A percentile compares a stretch with the other conserved stretches of the same genome.
These are phyloP conservation scores for Isurus oxyrinchus DNA, from an alignment of 2,113 vertebrate genomes.

Conservation along the genomic window DNA sequence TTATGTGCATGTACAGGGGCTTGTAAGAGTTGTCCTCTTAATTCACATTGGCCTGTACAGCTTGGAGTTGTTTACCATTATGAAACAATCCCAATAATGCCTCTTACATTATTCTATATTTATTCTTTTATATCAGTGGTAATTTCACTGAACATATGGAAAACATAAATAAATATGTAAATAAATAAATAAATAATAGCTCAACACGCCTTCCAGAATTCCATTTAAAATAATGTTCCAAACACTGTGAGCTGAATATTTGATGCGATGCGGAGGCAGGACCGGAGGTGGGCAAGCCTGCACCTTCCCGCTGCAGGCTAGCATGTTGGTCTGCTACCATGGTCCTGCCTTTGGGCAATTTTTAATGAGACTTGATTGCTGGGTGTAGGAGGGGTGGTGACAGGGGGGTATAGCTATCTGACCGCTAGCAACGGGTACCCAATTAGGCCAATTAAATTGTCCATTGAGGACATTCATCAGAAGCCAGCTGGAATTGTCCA, in stretches of 20 bases:
- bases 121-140: not conserved
- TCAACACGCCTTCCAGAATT: not conserved
- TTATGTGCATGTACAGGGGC: not conserved
- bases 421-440: no score
- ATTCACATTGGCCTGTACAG: not conserved
- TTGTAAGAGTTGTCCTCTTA: not conserved
- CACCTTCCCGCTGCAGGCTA: not conserved
- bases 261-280: not conserved
- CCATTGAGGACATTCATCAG: no score
- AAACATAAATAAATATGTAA: not conserved
- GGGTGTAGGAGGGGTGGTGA: no score
- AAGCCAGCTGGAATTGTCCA: no score
- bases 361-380: no score
- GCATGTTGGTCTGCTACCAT: no score
- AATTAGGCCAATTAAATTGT: no score
- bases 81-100: not conserved
- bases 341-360: no score
- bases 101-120: not conserved
- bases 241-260: not conserved
- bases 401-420: no score
- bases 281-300: not conserved
- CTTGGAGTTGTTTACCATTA: no score
- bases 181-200: not conserved
- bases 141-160: not conserved
- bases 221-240: not conserved